Evolutionary conservation across 2,888 invertebrate genomes (phyloP), one percentile per base, ranked within the genome.

Genomic region (Hemaris fuciformis): DNA sequence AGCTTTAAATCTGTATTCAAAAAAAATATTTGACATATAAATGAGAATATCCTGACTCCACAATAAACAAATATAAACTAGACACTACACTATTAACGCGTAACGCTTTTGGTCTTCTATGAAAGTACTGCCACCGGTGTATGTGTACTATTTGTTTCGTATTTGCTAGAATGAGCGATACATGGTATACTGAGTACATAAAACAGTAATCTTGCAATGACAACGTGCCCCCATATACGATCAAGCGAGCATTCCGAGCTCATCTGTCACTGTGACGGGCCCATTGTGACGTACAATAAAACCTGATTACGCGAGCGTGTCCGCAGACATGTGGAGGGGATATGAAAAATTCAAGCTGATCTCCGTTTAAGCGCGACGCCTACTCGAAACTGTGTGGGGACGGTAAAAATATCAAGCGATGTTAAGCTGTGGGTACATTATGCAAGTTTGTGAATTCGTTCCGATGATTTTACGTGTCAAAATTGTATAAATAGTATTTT

Each of bases 341-440:
- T 43, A 59, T 59, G 43, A 59, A 59, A 59, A 59, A 59, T 59
- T 59, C 58, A 59, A 43, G 42, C 27, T 25, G 58, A 59, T 43
- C 58, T 43, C 42, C 6, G 58, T 59, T 43, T 59, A 59, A 59
- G 58, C 43, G 27, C 58, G 43, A 42, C 58, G 25, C 58, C 58
- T 27, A 59, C 58, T 59, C 41, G 18, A 27, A 25, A 18, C 58
- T 43, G 27, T 27, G 27, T 27, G 15, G 10, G n/a, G 43, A 27
- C 25, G 42, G 59, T 42, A 42, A 59, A 42, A 59, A 59, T 59
- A 43, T 43, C 58, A 58, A 25, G 27, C 18, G 25, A 42, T 23
- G 43, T 59, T 27, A 59, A 43, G 58, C 6, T 43, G 43, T 2
- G 41, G 5, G 18, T 43, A 59, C 58, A 59, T 13, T 57, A 13